These are phyloP conservation scores for Anoplius nigerrimus DNA, from an alignment of 2,888 invertebrate species.

Conservation along the genomic window DNA sequence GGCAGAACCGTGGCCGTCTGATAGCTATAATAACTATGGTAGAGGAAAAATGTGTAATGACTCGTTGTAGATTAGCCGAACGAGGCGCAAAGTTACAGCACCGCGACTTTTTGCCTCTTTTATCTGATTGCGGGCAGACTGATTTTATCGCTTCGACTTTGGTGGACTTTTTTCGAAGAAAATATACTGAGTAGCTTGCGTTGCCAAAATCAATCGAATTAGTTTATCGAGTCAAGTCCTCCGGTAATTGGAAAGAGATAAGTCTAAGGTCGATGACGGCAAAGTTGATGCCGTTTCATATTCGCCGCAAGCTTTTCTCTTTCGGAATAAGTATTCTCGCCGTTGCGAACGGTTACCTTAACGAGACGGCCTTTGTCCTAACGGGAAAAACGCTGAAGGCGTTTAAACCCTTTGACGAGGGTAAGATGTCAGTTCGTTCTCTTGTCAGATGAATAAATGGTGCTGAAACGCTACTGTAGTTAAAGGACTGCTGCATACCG, in stretches of 20 bases:
- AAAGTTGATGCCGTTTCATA: conserved; percentile 3
- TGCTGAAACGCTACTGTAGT: not conserved
- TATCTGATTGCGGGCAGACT: too few relatives aligned
- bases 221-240: too few relatives aligned
- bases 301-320: not conserved
- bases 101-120: too few relatives aligned
- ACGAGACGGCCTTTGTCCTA: conserved; percentile 55
- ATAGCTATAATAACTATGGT: not conserved
- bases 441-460: conserved; percentile 1
- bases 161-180: too few relatives aligned
- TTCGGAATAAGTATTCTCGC: conserved; percentile 34
- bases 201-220: too few relatives aligned
- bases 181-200: too few relatives aligned
- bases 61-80: conserved; percentile 46
- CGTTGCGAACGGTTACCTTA: conserved; percentile 55
- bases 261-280: conserved; percentile 1
- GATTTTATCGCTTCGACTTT: too few relatives aligned
- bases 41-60: conserved; percentile 50
- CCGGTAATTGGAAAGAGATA: too few relatives aligned
- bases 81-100: conserved; percentile 21
- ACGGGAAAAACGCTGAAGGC: conserved; percentile 31
- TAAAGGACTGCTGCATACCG: too few relatives aligned
- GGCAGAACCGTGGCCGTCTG: too few relatives aligned
- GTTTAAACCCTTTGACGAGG: conserved; percentile 40
- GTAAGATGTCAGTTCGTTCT: conserved; percentile 37